Conservation (phyloP, 2,888 invertebrate species). For the Sinohyriopsis cumingii region DNA sequence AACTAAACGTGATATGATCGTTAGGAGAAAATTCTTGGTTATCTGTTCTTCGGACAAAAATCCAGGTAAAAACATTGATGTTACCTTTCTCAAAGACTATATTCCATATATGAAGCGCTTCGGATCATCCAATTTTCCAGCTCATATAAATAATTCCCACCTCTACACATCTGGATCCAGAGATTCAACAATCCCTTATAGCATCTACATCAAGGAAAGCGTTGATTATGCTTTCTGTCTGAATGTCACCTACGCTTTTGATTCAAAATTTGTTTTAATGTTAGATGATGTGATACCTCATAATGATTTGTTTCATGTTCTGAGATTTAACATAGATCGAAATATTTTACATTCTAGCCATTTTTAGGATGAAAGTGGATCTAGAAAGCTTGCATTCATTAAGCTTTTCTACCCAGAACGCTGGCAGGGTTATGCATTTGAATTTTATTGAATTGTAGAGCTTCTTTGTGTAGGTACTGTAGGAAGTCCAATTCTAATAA, state of each 20-base stretch:
- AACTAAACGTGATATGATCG: conserved; percentile 27
- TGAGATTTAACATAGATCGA: conserved; percentile 43
- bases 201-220: conserved; percentile 55
- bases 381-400: conserved; percentile 45
- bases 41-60: conserved; percentile 64
- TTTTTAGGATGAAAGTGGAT: background rate
- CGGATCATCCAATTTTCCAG: conserved; percentile 27
- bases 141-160: conserved; percentile 5
- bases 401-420: conserved; percentile 66
- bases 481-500: conserved; percentile 35
- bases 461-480: conserved; percentile 45
- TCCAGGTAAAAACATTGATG: conserved; percentile 51
- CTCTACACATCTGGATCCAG: conserved; percentile 9
- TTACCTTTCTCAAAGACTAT: conserved; percentile 33
- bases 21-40: conserved; percentile 42
- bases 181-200: conserved; percentile 3
- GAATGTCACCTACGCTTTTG: conserved; percentile 41
- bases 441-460: conserved; percentile 47
- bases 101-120: conserved; percentile 44
- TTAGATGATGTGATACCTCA: conserved; percentile 65
- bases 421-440: conserved; percentile 60
- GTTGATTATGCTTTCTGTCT: conserved; percentile 66
- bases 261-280: conserved; percentile 54
- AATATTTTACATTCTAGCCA: conserved; percentile 13
- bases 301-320: conserved; percentile 44